Percentiles rank a stretch among this genome's conserved stretches.
Conservation (phyloP, 2,888 invertebrate genomes). For the Serrognathus titanus region DNA sequence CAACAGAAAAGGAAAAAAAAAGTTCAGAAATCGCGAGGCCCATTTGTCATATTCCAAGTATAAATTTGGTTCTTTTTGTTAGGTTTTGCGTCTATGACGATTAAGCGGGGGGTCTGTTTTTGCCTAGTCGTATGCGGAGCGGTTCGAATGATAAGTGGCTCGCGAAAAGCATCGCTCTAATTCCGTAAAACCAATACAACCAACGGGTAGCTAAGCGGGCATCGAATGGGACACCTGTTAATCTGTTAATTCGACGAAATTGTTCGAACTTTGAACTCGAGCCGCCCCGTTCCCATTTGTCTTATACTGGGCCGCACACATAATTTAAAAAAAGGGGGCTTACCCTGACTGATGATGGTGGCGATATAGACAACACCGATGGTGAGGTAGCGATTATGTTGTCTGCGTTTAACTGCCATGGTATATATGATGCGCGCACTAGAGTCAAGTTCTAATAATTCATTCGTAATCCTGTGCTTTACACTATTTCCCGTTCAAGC, state of each 20-base stretch:
- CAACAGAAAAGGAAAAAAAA: too few relatives aligned
- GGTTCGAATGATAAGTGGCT: slow-evolving; percentile 16
- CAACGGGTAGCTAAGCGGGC: slow-evolving; percentile 24
- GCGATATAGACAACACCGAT: slow-evolving; percentile 60
- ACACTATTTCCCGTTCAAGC: too few relatives aligned
- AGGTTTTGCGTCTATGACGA: too few relatives aligned
- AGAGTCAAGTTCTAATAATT: slow-evolving; percentile 11
- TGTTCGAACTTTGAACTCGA: slow-evolving; percentile 25
- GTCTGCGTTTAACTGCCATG: slow-evolving; percentile 37
- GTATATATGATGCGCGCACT: neutral
- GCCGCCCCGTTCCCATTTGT: slow-evolving; percentile 38
- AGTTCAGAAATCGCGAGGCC: too few relatives aligned
- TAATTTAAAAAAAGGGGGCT: slow-evolving; percentile 22
- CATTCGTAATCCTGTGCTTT: slow-evolving; percentile 17
- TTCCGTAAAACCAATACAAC: slow-evolving; percentile 25
- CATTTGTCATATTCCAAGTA: too few relatives aligned
- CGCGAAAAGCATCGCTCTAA: slow-evolving; percentile 13
- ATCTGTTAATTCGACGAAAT: slow-evolving; percentile 29
- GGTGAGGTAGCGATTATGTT: slow-evolving; percentile 49
- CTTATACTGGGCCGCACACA: slow-evolving; percentile 36
- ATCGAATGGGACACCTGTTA: slow-evolving; percentile 35
- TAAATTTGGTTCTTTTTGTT: too few relatives aligned
- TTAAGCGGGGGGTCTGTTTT: too few relatives aligned
- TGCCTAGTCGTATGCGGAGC: neutral
- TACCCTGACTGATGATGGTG: slow-evolving; percentile 61